Conservation (phyloP, 2,888 invertebrate species). For the Cryptus armator region DNA sequence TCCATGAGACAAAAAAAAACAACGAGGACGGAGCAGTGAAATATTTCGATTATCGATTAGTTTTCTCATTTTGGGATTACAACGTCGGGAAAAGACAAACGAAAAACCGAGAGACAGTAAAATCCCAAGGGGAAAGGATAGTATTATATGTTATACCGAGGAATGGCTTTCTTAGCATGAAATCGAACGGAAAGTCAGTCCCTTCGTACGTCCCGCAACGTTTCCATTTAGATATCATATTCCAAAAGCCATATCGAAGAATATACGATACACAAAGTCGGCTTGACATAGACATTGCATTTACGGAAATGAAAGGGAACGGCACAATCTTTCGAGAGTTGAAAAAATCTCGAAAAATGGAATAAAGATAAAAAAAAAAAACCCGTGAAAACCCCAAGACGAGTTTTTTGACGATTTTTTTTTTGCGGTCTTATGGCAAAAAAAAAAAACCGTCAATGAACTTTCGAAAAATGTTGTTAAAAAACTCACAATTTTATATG, state of each 20-base stretch:
- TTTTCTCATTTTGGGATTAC: constrained; percentile 15
- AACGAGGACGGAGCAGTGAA: neutral
- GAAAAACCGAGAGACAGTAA: neutral
- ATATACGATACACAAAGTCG: constrained; percentile 12
- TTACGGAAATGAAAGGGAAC: neutral
- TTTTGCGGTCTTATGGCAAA: too few species aligned
- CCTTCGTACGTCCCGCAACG: constrained; percentile 18
- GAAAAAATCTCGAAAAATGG: neutral
- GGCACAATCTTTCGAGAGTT: neutral
- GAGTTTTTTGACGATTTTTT: too few species aligned
- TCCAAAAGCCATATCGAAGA: neutral
- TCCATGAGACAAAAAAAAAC: neutral
- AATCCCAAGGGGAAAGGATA: neutral
- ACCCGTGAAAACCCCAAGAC: too few species aligned
- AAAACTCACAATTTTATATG: too few species aligned
- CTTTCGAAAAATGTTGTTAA: too few species aligned
- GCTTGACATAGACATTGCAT: neutral
- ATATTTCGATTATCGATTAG: constrained; percentile 41
- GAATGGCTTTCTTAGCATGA: neutral
- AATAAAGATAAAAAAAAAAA: constrained; percentile 24
- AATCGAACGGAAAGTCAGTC: constrained; percentile 13
- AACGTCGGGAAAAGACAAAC: too few species aligned
- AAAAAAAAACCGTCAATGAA: too few species aligned
- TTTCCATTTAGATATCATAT: constrained; percentile 20
- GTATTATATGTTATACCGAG: neutral